Conservation (phyloP, 37 sponge, comb jelly and placozoan genomes). For the Hormiphora californensis region DNA sequence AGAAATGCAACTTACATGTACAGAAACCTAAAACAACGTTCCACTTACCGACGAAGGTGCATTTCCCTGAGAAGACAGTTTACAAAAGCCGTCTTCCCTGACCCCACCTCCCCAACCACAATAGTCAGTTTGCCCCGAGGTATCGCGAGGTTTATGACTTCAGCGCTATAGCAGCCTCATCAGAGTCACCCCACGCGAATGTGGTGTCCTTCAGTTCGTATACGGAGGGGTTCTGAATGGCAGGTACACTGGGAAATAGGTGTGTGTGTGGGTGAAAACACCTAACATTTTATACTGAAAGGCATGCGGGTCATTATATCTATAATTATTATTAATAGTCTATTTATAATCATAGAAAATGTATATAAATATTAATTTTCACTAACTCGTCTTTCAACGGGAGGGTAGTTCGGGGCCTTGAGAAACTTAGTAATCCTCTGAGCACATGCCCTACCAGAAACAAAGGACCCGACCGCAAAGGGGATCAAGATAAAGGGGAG, state of each 20-base stretch:
- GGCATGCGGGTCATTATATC: too few relatives aligned
- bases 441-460: constrained; percentile 41
- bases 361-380: too few relatives aligned
- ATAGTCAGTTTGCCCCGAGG: constrained; percentile 3
- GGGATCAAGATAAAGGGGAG: constrained; percentile 29
- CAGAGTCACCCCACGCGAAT: not conserved
- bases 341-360: too few relatives aligned
- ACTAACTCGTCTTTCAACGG: too few relatives aligned
- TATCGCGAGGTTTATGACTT: not conserved
- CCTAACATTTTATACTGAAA: too few relatives aligned
- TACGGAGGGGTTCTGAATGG: too few relatives aligned
- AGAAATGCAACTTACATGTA: not conserved
- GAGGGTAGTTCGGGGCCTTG: constrained; percentile 4
- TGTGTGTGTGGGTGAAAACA: too few relatives aligned
- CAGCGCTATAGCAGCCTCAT: not conserved
- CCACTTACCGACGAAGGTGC: constrained; percentile 32
- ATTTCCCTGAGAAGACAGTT: constrained; percentile 8
- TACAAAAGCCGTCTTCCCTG: constrained; percentile 26
- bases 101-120: constrained; percentile 8
- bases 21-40: not conserved
- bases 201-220: not conserved
- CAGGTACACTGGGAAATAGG: too few relatives aligned
- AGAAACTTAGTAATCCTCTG: constrained; percentile 46
- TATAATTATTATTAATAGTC: too few relatives aligned
- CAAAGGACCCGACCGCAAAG: constrained; percentile 23